phyloP scores from a whole-genome alignment of 2,888 invertebrate species.

The Cepaea hortensis region DNA sequence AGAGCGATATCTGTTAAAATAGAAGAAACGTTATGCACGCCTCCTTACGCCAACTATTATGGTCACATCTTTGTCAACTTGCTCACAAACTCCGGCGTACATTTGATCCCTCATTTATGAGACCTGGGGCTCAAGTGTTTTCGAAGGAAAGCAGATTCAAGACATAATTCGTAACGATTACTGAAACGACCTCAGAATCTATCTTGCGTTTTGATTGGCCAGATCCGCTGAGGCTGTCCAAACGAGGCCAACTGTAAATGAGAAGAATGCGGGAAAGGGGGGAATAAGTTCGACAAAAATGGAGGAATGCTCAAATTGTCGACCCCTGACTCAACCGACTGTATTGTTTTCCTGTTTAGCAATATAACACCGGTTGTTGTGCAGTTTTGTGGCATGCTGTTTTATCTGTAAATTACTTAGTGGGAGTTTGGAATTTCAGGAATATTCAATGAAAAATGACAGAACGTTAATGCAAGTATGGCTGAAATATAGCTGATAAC shows the following conservation, averaged over 20 bases:
- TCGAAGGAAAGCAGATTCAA: background rate
- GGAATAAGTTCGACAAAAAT: conserved; percentile 13
- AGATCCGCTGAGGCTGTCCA: background rate
- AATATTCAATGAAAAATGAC: too few species aligned
- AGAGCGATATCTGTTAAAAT: background rate
- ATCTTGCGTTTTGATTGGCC: conserved; percentile 22
- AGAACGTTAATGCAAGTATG: too few species aligned
- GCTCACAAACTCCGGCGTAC: too few species aligned
- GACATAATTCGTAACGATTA: conserved; percentile 12
- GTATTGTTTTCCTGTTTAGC: conserved; percentile 31
- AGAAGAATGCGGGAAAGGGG: conserved; percentile 10
- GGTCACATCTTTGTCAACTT: too few species aligned
- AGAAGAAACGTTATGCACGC: too few species aligned
- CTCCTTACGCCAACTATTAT: too few species aligned
- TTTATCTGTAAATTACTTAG: too few species aligned
- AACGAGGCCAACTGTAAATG: conserved; percentile 35
- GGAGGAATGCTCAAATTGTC: conserved; percentile 20
- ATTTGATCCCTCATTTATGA: too few species aligned
- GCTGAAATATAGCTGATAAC: too few species aligned
- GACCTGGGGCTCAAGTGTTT: background rate
- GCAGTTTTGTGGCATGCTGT: too few species aligned
- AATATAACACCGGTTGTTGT: too few species aligned
- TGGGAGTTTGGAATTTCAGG: too few species aligned
- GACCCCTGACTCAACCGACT: conserved; percentile 14
- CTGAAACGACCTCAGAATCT: background rate